phyloP scores from a whole-genome alignment of 1,140 invertebrate species.

The fruit fly (Drosophila melanogaster) region Release_6_plus_ISO1_MT NT_033779.5:16346001-16346500 shows the following conservation, averaged over 20 bases:
- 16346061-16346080: slow-evolving; percentile 76
- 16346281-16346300: slow-evolving; percentile 86
- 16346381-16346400: slow-evolving; percentile 62
- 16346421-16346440: slow-evolving; percentile 66
- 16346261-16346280: slow-evolving; percentile 77
- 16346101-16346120: slow-evolving; percentile 81
- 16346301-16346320: slow-evolving; percentile 91
- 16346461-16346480: slow-evolving; percentile 43
- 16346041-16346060: slow-evolving; percentile 36
- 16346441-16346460: slow-evolving; percentile 58
- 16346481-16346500: slow-evolving; percentile 67
- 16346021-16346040: slow-evolving; percentile 4
- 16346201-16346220: slow-evolving; percentile 50
- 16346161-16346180: slow-evolving; percentile 64
- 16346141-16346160: slow-evolving; percentile 70
- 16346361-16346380: slow-evolving; percentile 79
- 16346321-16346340: slow-evolving; percentile 93
- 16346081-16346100: slow-evolving; percentile 75
- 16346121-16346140: slow-evolving; percentile 78
- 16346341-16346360: slow-evolving; percentile 91
- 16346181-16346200: slow-evolving; percentile 36
- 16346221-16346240: slow-evolving; percentile 8
- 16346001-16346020: slow-evolving; percentile 47
- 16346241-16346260: slow-evolving; percentile 68
- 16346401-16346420: slow-evolving; percentile 65